These are phyloP conservation scores for Scaptomyza montana DNA, from an alignment of 1,140 invertebrate genomes.

Conservation along the genomic window DNA sequence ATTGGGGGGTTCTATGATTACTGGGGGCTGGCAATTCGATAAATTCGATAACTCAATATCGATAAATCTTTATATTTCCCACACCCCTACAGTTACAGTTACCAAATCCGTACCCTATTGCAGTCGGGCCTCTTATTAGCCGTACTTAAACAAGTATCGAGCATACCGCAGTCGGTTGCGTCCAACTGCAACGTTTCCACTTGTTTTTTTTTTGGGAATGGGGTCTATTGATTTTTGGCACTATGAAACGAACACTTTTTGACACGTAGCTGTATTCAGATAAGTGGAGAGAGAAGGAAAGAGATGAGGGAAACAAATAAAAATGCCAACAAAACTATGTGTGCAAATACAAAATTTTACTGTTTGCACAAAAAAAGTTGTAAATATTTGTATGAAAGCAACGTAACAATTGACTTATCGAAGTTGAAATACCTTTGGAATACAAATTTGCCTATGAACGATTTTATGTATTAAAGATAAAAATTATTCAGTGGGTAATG, in stretches of 20 bases:
- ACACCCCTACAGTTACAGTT: too few species aligned
- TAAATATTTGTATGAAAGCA: slow-evolving; percentile 13
- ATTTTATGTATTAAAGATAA: neutral
- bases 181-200: too few species aligned
- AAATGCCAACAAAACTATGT: slow-evolving; percentile 62
- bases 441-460: neutral
- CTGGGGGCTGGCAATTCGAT: too few species aligned
- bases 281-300: neutral
- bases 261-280: slow-evolving; percentile 36
- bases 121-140: too few species aligned
- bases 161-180: too few species aligned
- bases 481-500: neutral
- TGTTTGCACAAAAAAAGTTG: slow-evolving; percentile 27
- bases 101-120: too few species aligned
- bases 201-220: slow-evolving; percentile 30
- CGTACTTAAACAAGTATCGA: too few species aligned
- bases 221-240: slow-evolving; percentile 62
- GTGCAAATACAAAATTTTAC: slow-evolving; percentile 58
- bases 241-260: slow-evolving; percentile 37
- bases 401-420: neutral
- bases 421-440: slow-evolving; percentile 28
- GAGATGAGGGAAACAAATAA: slow-evolving; percentile 15
- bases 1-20: too few species aligned
- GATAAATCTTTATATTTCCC: too few species aligned
- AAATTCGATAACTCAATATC: too few species aligned